phyloP scores from a whole-genome alignment of 2,113 vertebrate genomes.

The Otolemur garnettii region DNA sequence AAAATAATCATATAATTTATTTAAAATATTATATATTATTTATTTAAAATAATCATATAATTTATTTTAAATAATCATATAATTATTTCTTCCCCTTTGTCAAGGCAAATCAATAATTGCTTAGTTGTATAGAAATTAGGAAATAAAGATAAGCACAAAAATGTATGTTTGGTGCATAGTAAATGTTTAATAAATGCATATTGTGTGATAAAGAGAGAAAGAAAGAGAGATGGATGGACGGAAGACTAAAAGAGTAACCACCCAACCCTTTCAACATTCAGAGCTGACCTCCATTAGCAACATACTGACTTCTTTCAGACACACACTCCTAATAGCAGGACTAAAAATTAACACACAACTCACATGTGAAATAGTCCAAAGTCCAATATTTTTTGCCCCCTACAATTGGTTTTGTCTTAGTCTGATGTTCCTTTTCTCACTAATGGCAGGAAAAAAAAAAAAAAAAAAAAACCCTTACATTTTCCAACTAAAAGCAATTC shows the following conservation, averaged over 20 bases:
- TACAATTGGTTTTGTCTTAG: not conserved
- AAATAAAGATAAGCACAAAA: constrained; percentile 48
- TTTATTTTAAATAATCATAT: too few species aligned
- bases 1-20: too few species aligned
- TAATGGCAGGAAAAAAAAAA: not conserved
- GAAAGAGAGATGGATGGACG: not conserved
- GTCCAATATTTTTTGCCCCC: not conserved
- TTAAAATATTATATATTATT: too few species aligned
- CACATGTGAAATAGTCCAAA: not conserved
- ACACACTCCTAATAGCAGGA: not conserved
- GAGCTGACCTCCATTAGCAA: not conserved
- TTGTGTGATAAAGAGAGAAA: not conserved
- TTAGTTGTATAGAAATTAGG: not conserved
- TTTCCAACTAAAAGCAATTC: constrained; percentile 38
- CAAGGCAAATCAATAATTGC: not conserved
- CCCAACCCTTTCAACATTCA: not conserved
- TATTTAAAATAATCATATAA: too few species aligned
- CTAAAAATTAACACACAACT: not conserved
- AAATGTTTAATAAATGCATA: constrained; percentile 4
- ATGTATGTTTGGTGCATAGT: not conserved
- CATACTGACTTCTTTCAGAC: not conserved
- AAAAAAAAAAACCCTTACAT: not conserved
- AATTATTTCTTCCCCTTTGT: not conserved
- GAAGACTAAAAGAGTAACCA: constrained; percentile 38
- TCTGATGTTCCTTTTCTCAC: not conserved